These are phyloP conservation scores for Poecile atricapillus DNA, from an alignment of 2,113 vertebrate genomes.

Conservation along the genomic window DNA sequence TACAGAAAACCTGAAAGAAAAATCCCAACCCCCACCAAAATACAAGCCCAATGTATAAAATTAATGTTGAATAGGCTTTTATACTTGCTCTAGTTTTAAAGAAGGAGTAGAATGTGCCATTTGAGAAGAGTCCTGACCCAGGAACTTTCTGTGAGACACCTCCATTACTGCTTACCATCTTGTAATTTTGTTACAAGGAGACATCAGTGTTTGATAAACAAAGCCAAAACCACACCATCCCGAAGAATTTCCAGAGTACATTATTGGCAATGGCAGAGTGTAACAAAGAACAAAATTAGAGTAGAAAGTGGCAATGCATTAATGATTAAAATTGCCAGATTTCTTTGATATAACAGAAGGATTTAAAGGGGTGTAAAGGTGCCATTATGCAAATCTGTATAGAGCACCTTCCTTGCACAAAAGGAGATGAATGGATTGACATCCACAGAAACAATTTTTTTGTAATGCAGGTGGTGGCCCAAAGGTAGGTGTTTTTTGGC, in stretches of 20 bases:
- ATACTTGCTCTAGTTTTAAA: neutral
- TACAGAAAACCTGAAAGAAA: neutral
- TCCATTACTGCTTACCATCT: neutral
- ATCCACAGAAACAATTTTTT: neutral
- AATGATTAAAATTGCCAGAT: neutral
- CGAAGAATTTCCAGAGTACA: neutral
- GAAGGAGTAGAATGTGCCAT: neutral
- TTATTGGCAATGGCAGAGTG: neutral
- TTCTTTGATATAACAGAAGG: neutral
- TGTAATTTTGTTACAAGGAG: neutral
- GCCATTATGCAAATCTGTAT: neutral
- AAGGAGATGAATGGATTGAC: neutral
- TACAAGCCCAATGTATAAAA: accelerated
- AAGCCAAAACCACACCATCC: neutral
- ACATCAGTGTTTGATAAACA: neutral
- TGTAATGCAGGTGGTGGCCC: neutral
- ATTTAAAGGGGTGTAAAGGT: neutral
- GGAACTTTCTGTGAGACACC: neutral
- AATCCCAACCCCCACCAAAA: neutral
- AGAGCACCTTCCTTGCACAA: neutral
- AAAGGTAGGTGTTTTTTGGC: neutral
- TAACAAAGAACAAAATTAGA: neutral
- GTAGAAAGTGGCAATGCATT: neutral
- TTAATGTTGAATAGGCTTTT: neutral
- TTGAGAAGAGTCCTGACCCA: neutral